Percentiles rank a stretch among this genome's conserved stretches.
These are phyloP conservation scores for Cephus pulcher DNA, from an alignment of 2,888 invertebrate genomes.

Conservation along the genomic window DNA sequence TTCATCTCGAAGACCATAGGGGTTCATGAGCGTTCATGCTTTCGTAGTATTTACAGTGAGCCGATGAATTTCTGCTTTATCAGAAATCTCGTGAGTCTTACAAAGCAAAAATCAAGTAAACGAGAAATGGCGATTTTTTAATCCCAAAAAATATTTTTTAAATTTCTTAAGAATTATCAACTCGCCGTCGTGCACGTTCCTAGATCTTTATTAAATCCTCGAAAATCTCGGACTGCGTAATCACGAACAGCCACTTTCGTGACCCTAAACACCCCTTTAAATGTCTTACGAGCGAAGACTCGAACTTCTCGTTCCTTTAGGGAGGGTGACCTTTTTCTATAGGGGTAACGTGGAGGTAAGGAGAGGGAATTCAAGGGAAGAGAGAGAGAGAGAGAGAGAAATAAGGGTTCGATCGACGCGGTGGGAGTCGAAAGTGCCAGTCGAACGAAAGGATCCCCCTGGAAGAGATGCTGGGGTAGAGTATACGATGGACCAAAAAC, in stretches of 20 bases:
- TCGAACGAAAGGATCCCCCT: neutral
- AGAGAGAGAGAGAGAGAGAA: slow-evolving; percentile 4
- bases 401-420: neutral
- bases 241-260: slow-evolving; percentile 25
- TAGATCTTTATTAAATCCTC: slow-evolving; percentile 2
- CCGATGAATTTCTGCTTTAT: no score
- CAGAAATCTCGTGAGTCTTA: no score
- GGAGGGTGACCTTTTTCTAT: neutral
- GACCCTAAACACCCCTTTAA: slow-evolving; percentile 4
- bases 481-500: neutral
- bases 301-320: neutral
- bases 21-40: no score
- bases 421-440: neutral
- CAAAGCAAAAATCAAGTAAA: no score
- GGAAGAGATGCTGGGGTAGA: neutral
- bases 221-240: slow-evolving; percentile 28
- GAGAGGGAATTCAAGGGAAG: neutral
- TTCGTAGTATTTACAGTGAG: no score
- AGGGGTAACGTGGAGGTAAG: neutral
- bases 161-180: no score
- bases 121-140: no score
- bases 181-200: neutral
- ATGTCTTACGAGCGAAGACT: neutral
- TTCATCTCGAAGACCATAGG: no score
- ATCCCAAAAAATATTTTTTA: no score